Evolutionary conservation across 2,797 vertebrate species (phyloP).

Genomic region (Craterocephalus amniculus): DNA sequence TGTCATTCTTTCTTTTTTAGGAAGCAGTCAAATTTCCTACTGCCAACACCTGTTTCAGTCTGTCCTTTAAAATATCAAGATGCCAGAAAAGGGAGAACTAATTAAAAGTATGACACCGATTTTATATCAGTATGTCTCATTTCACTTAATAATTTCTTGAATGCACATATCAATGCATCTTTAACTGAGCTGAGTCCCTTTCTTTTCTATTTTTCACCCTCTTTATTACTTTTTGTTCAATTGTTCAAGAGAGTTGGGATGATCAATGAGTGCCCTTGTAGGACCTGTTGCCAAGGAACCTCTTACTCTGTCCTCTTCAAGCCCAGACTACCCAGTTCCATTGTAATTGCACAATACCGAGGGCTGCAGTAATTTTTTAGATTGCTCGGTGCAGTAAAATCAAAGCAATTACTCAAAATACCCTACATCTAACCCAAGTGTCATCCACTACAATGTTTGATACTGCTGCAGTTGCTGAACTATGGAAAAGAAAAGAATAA

Average conservation of each 20-base stretch:
- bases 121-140: neutral
- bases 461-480: constrained; percentile 24
- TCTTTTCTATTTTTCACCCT: neutral
- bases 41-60: neutral
- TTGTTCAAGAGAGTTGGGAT: constrained; percentile 14
- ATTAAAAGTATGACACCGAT: neutral
- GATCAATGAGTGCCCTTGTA: constrained; percentile 48
- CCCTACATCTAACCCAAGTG: constrained; percentile 30
- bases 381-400: constrained; percentile 47
- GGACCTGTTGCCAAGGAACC: constrained; percentile 49
- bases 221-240: constrained; percentile 9
- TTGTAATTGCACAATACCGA: constrained; percentile 43
- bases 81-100: neutral
- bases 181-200: neutral
- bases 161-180: neutral
- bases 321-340: constrained; percentile 36
- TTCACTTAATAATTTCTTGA: neutral
- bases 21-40: neutral
- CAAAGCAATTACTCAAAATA: constrained; percentile 64
- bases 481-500: constrained; percentile 3
- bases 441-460: constrained; percentile 25
- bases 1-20: neutral
- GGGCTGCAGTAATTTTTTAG: constrained; percentile 55
- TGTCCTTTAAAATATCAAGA: no score
- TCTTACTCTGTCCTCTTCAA: constrained; percentile 33